Conservation (phyloP, 2,888 invertebrate genomes). For the Oxycera nigricornis region DNA sequence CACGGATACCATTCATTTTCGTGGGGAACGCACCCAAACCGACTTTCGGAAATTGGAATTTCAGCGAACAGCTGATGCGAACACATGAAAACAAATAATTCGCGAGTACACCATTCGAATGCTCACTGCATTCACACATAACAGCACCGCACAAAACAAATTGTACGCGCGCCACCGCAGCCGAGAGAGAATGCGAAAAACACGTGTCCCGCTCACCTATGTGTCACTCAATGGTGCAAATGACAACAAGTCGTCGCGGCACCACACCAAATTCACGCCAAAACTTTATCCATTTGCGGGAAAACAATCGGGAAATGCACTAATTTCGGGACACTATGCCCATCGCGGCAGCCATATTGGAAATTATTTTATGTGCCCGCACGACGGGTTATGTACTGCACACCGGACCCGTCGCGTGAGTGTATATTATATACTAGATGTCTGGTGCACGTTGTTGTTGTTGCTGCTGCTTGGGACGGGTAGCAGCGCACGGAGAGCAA, state of each 20-base stretch:
- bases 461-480: slow-evolving; percentile 11
- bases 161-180: slow-evolving; percentile 31
- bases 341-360: slow-evolving; percentile 46
- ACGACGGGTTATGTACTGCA: slow-evolving; percentile 38
- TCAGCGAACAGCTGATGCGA: slow-evolving; percentile 43
- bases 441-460: slow-evolving; percentile 30
- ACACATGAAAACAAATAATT: slow-evolving; percentile 44
- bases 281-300: slow-evolving; percentile 29
- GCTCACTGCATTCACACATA: slow-evolving; percentile 34
- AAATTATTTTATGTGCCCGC: slow-evolving; percentile 41
- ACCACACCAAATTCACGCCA: slow-evolving; percentile 3
- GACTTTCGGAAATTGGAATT: slow-evolving; percentile 6
- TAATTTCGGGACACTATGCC: slow-evolving; percentile 45
- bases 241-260: slow-evolving; percentile 41
- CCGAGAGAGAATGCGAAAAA: slow-evolving; percentile 15
- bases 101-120: slow-evolving; percentile 37
- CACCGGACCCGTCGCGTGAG: slow-evolving; percentile 29
- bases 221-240: slow-evolving; percentile 2
- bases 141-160: slow-evolving; percentile 32
- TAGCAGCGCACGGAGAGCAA: slow-evolving; percentile 5
- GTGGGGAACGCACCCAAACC: not conserved
- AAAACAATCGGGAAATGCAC: slow-evolving; percentile 42
- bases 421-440: slow-evolving; percentile 25
- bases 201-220: slow-evolving; percentile 31
- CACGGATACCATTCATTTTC: not conserved